These are phyloP conservation scores for Mycalesis mineus DNA, from an alignment of 2,888 invertebrate genomes.

Conservation along the genomic window DNA sequence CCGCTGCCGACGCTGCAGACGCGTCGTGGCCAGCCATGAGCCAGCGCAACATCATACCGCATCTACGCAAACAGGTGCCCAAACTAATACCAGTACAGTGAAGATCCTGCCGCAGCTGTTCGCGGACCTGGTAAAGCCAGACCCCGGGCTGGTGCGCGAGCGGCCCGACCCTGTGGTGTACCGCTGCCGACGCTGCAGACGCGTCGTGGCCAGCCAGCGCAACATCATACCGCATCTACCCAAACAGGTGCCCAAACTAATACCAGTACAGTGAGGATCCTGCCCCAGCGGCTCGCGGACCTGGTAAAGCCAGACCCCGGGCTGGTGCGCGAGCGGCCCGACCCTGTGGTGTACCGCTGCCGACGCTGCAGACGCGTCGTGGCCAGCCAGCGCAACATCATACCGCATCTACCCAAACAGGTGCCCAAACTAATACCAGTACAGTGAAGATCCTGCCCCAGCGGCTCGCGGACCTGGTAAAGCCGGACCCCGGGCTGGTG, in stretches of 20 bases:
- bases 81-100: too few relatives aligned
- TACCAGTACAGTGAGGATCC: conserved; percentile 89
- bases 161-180: conserved; percentile 90
- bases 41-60: conserved; percentile 87
- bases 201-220: conserved; percentile 88
- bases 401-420: conserved; percentile 81
- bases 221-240: conserved; percentile 86
- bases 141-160: conserved; percentile 85
- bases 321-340: conserved; percentile 84
- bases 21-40: conserved; percentile 89
- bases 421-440: too few relatives aligned
- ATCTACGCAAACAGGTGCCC: conserved; percentile 67
- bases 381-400: conserved; percentile 87
- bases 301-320: conserved; percentile 90
- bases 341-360: conserved; percentile 90
- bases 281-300: conserved; percentile 87
- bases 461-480: conserved; percentile 85
- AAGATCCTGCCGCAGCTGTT: conserved; percentile 90
- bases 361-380: conserved; percentile 88
- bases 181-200: conserved; percentile 88
- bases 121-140: conserved; percentile 86
- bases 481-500: conserved; percentile 86
- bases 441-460: conserved; percentile 90
- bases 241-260: conserved; percentile 42
- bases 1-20: conserved; percentile 88